Base-by-base conservation (phyloP, 2,888 invertebrate species). In the Axea sp. region DNA sequence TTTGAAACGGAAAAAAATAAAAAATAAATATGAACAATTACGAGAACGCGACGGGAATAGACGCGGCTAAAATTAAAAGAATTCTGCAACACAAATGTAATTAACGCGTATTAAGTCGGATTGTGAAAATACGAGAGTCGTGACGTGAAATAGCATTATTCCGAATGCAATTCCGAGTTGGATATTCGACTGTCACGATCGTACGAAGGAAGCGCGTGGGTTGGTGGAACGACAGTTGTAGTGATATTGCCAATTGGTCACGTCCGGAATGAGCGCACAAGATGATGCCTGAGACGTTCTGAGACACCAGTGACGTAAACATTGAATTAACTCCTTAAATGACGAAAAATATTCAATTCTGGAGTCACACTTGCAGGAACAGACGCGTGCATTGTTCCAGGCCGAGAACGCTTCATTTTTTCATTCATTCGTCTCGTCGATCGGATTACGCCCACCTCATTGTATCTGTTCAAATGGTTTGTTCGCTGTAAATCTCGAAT, bases 231-330 rank as follows among this genome's bases (percentile, higher is more conserved):
- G 31, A 5, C 43, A 14, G 43, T 24, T 8, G 30, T 22, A 39
- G 26, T 30, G 41, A 41, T 51, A 62, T 43, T 49, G 39, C 30
- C 49, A 62, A 62, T 62, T 62, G 60, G 60, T 30, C 24, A 49
- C 60, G 49, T 62, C 60, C 60, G 60, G 39, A 62, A 49, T 49
- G 22, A 37, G 28, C 12, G 24, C 45, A 19, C 28, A 47, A 33
- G 35, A 39, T 24, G 31, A 37, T 47, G 49, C 43, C 19, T 11
- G 28, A 37, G 17, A 37, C 9, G 14, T 26, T 9, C 2, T 5
- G 11, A 53, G 49, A 22, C 17, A 28, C 9, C 28, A 5, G 17
- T 26, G 26, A 47, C 47, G 60, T 47, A 28, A 45, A 60, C 41
- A 28, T 2, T n/a, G 37, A 60, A 60, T 60, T 35, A 45, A 47